These are phyloP conservation scores for Rhabdophis nuchalis DNA, from an alignment of 2,797 vertebrate genomes.

Conservation along the genomic window DNA sequence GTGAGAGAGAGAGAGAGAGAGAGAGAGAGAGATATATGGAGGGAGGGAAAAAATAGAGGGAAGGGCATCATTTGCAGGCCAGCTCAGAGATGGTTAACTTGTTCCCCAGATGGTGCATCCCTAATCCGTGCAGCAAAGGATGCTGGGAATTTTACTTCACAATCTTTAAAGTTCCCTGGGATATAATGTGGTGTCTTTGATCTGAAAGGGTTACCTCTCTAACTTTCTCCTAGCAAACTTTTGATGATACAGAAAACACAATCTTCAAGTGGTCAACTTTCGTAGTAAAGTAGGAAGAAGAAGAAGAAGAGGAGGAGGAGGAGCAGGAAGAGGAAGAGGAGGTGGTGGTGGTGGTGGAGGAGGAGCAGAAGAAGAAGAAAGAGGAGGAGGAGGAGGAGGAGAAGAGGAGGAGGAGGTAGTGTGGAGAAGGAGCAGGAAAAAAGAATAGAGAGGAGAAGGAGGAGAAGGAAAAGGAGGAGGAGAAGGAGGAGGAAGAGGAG, in stretches of 20 bases:
- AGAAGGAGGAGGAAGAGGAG: too few relatives aligned
- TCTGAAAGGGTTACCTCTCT: neutral
- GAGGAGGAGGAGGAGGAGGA: too few relatives aligned
- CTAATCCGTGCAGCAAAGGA: neutral
- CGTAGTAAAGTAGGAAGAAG: neutral
- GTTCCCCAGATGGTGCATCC: neutral
- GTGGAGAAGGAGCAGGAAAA: too few relatives aligned
- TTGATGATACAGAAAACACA: neutral
- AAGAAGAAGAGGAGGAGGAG: neutral
- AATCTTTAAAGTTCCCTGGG: neutral
- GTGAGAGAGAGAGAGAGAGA: neutral
- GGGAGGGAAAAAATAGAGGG: accelerated
- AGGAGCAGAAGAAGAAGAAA: too few relatives aligned
- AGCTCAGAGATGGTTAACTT: neutral
- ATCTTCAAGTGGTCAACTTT: neutral
- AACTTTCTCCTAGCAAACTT: neutral
- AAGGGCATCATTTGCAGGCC: neutral
- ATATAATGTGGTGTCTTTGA: neutral
- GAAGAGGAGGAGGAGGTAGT: too few relatives aligned
- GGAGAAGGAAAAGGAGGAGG: too few relatives aligned
- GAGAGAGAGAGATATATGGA: too few relatives aligned
- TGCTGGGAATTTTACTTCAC: neutral
- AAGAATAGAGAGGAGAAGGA: too few relatives aligned
- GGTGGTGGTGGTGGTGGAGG: too few relatives aligned
- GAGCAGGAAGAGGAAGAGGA: accelerated